These are phyloP conservation scores for Trichopoda pennipes DNA, from an alignment of 2,888 invertebrate species.

Conservation along the genomic window DNA sequence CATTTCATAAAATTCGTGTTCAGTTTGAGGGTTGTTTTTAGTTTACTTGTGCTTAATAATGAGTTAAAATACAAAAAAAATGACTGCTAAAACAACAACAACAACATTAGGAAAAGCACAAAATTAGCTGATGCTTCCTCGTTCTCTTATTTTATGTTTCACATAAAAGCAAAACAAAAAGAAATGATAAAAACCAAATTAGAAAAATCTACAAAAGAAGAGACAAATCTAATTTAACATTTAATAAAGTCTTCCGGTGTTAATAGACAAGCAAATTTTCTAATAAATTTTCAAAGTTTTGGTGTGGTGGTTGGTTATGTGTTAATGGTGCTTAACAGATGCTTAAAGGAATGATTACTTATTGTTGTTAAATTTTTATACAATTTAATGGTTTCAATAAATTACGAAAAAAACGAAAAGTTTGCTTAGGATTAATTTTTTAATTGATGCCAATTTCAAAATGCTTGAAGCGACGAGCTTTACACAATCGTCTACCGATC, in stretches of 20 bases:
- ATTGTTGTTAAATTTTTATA: not conserved
- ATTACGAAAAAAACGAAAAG: too few relatives aligned
- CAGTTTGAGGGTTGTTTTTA: slow-evolving; percentile 64
- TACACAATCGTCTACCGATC: too few relatives aligned
- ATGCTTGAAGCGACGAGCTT: too few relatives aligned
- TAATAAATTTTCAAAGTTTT: slow-evolving; percentile 30
- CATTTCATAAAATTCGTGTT: slow-evolving; percentile 49
- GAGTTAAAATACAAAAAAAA: slow-evolving; percentile 31
- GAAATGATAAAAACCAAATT: not conserved
- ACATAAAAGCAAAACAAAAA: not conserved
- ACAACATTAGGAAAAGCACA: slow-evolving; percentile 25
- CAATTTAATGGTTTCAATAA: too few relatives aligned
- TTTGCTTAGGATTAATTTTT: too few relatives aligned
- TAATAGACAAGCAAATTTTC: slow-evolving; percentile 64
- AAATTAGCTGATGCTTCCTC: slow-evolving; percentile 40
- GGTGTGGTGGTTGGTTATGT: slow-evolving; percentile 18
- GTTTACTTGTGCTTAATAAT: slow-evolving; percentile 52
- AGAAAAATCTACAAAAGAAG: slow-evolving; percentile 36
- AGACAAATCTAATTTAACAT: slow-evolving; percentile 65
- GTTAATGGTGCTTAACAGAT: too few relatives aligned
- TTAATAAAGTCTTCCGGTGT: slow-evolving; percentile 63
- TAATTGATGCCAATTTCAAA: too few relatives aligned
- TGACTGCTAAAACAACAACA: not conserved
- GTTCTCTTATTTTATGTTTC: slow-evolving; percentile 5
- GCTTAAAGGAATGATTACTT: not conserved